Percentiles rank a stretch among this genome's conserved stretches.
phyloP scores from a whole-genome alignment of 2,797 vertebrate genomes.

The Gorsachius magnificus region DNA sequence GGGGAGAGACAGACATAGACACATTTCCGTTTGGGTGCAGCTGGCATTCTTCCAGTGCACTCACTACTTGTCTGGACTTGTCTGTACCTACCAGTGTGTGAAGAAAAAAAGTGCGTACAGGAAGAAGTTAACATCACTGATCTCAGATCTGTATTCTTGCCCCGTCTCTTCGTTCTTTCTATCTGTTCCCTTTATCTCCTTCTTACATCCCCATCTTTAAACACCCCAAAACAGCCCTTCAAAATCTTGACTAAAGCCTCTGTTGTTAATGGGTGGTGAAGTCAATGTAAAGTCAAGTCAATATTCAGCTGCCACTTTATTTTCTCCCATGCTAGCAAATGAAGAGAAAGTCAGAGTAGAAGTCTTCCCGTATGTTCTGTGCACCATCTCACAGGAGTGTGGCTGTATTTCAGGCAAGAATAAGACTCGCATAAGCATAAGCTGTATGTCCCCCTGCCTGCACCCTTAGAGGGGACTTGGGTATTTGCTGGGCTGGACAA shows the following conservation, averaged over 20 bases:
- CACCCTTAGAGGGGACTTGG: background rate
- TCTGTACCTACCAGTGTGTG: background rate
- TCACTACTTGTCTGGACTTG: conserved; percentile 29
- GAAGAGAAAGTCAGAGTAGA: background rate
- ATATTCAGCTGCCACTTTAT: background rate
- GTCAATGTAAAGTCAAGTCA: background rate
- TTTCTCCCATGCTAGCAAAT: background rate
- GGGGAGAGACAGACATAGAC: background rate
- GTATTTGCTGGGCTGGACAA: background rate
- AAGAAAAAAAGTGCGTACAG: background rate
- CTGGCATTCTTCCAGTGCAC: background rate
- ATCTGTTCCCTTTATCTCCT: background rate
- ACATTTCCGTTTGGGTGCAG: background rate
- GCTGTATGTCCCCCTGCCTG: rapidly evolving
- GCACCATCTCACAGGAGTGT: background rate
- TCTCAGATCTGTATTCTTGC: background rate
- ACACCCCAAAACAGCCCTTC: background rate
- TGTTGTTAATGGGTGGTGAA: background rate
- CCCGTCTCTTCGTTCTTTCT: background rate
- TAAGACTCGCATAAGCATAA: background rate
- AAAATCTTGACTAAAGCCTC: background rate
- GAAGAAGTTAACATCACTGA: background rate
- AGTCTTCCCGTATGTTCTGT: background rate
- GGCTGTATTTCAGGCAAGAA: background rate
- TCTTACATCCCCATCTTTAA: background rate